Evolutionary conservation across 2,797 vertebrate genomes (phyloP).

Genomic region (Phoebastria nigripes): DNA sequence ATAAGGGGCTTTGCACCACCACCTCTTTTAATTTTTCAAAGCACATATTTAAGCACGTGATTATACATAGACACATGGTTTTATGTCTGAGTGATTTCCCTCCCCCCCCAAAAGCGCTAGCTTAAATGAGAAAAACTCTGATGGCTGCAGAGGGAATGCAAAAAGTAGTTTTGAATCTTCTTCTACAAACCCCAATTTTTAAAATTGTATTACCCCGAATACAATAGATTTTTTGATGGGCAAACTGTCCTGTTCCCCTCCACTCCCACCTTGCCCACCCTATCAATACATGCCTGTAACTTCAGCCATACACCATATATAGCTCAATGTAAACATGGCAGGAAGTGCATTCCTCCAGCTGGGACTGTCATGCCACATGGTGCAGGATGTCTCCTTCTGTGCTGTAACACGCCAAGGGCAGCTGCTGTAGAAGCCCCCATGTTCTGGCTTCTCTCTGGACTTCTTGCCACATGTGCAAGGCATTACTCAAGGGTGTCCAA

Average conservation of each 20-base stretch:
- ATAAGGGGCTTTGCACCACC: background rate
- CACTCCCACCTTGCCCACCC: too few relatives aligned
- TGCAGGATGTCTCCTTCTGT: background rate
- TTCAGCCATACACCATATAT: background rate
- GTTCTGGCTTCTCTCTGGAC: background rate
- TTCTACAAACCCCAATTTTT: background rate
- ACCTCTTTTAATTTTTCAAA: background rate
- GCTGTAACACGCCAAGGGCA: background rate
- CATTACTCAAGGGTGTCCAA: background rate
- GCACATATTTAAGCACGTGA: background rate
- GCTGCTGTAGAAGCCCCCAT: background rate
- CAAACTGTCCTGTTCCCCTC: background rate
- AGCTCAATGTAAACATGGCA: rapidly evolving
- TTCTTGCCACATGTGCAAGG: background rate
- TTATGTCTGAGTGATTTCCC: background rate
- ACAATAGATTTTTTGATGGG: background rate
- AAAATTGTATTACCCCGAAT: background rate
- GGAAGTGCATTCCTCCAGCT: background rate
- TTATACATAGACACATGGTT: background rate
- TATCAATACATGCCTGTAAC: background rate
- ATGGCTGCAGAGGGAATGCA: too few relatives aligned
- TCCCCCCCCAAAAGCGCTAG: background rate
- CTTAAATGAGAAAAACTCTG: background rate
- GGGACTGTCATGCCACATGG: rapidly evolving
- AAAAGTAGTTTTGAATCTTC: background rate